Base-by-base conservation (phyloP, 2,113 vertebrate species). In the Saccopteryx leptura region DNA sequence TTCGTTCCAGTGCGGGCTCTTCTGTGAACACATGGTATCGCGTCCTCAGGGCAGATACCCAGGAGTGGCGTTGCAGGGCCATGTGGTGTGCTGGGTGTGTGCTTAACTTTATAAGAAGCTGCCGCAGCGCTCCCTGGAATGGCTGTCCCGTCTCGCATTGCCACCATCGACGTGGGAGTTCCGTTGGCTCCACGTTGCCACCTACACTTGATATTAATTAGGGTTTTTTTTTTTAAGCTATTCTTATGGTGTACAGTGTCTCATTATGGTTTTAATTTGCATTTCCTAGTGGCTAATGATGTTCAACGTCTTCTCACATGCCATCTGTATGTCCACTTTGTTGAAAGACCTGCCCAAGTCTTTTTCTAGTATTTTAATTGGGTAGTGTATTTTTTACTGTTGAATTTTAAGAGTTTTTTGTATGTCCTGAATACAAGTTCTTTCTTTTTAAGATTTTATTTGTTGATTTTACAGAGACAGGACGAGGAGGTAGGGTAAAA, bases 41-140 rank as follows among this genome's bases (percentile, higher is more conserved):
- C 48, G 58, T 82, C 9, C 54, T 75, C 11, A 9, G 9, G 26
- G 23, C 23, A 33, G 72, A 24, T 6, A 15, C 48, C 24, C 28
- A 1, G 1, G 61, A 39, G 26, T 61, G 26, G n/a, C 9, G 7
- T 50, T n/a, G 28, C 39, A 3, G 12, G 19, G 12, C 21, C 39
- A 0, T 8, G 1, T n/a, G 11, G 18, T 58, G 2, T n/a, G 39
- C 19, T 71, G 50, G 7, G 26, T 28, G 2, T 15, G 5, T 33
- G 14, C 63, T 68, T 52, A 23, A 48, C 66, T 81, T 60, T 12
- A 10, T 60, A 39, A 52, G 60, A 88, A 81, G 46, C 15, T 14
- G 2, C 18, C 50, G 24, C 5, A 66, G 17, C 9, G 15, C 9
- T 54, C 65, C 65, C n/a, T 46, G 19, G n/a, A 21, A 33, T 28